Evolutionary conservation across 2,888 invertebrate species (phyloP).

Genomic region (Amaurobius ferox): DNA sequence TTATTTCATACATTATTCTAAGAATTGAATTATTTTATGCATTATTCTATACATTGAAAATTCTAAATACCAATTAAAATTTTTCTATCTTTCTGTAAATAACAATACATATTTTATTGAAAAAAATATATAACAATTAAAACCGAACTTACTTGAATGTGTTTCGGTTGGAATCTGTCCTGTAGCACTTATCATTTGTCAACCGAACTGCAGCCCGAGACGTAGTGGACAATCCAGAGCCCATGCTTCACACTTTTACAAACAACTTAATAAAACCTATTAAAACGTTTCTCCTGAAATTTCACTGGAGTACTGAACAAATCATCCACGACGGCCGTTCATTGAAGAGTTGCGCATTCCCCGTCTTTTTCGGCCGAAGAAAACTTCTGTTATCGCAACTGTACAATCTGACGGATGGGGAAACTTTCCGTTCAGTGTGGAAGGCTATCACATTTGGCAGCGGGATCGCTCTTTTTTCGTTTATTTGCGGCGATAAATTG

Average conservation of each 20-base stretch:
- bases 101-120: no score
- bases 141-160: slow-evolving; percentile 59
- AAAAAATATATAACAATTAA: not conserved
- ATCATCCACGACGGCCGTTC: not conserved
- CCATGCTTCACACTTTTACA: slow-evolving; percentile 35
- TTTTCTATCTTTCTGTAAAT: no score
- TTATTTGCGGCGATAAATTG: no score
- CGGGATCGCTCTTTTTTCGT: slow-evolving; percentile 10
- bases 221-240: slow-evolving; percentile 49
- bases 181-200: slow-evolving; percentile 60
- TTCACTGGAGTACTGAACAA: not conserved
- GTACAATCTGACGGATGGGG: slow-evolving; percentile 30
- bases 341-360: not conserved
- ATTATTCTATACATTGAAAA: no score
- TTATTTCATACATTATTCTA: no score
- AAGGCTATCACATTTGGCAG: slow-evolving; percentile 36
- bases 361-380: slow-evolving; percentile 11
- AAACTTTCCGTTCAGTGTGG: slow-evolving; percentile 5
- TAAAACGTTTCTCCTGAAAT: not conserved
- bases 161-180: slow-evolving; percentile 52
- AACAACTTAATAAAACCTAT: not conserved
- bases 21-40: no score
- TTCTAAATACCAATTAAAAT: no score
- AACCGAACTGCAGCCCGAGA: slow-evolving; percentile 34
- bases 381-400: slow-evolving; percentile 15